Conservation (phyloP, 2,113 vertebrate genomes). For the Caranx melampygus region DNA sequence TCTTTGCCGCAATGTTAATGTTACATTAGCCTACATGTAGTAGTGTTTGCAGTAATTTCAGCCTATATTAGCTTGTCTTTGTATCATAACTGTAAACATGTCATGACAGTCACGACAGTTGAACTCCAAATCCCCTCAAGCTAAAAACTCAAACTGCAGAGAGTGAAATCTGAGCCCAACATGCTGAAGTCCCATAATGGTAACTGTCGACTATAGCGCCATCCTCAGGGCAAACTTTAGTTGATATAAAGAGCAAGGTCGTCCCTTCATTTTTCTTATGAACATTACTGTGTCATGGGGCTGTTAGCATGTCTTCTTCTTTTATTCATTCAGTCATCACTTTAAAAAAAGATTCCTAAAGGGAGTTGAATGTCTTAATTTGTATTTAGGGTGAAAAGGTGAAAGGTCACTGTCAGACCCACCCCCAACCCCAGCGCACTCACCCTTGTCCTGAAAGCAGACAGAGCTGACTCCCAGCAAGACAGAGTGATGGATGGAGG, state of each 20-base stretch:
- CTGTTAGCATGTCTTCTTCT: conserved; percentile 1
- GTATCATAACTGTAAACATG: not conserved
- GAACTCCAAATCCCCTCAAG: not conserved
- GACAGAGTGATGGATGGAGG: conserved; percentile 81
- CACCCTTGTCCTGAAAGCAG: conserved; percentile 59
- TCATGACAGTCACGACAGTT: not conserved
- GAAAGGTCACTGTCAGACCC: conserved; percentile 71
- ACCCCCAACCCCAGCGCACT: conserved; percentile 8
- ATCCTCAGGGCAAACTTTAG: not conserved
- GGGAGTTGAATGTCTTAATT: conserved; percentile 60
- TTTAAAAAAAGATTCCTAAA: conserved; percentile 43
- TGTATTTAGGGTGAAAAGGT: conserved; percentile 67
- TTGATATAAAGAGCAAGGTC: not conserved
- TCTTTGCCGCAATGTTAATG: not conserved
- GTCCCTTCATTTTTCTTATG: not conserved
- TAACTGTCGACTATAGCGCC: too few relatives aligned
- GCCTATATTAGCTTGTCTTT: not conserved
- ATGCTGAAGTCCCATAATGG: not conserved
- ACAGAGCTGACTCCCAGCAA: conserved; percentile 58
- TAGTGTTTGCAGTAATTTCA: not conserved
- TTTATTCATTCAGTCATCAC: conserved; percentile 38
- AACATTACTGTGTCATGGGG: conserved; percentile 7
- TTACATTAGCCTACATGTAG: not conserved
- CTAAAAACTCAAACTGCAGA: not conserved
- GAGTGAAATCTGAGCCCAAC: not conserved